phyloP scores from a whole-genome alignment of 2,888 invertebrate species.

The Scaptodrosophila latifasciaeformis region DNA sequence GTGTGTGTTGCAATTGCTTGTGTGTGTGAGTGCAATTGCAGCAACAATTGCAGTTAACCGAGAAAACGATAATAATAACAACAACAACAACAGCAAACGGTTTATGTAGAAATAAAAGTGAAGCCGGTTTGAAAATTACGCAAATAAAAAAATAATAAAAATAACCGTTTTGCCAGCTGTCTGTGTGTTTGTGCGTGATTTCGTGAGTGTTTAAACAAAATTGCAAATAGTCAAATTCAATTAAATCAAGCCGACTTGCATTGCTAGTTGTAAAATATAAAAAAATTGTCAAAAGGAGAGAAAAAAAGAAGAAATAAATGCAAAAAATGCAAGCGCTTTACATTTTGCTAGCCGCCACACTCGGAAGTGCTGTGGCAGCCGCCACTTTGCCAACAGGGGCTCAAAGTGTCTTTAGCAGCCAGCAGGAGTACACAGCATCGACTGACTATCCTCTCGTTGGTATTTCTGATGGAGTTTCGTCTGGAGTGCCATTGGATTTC shows the following conservation, averaged over 20 bases:
- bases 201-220: constrained; percentile 37
- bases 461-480: constrained; percentile 12
- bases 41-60: constrained; percentile 66
- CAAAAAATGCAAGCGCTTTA: constrained; percentile 56
- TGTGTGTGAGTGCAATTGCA: constrained; percentile 45
- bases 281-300: constrained; percentile 18
- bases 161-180: constrained; percentile 16
- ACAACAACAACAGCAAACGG: constrained; percentile 23
- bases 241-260: constrained; percentile 49
- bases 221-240: constrained; percentile 46
- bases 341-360: constrained; percentile 52
- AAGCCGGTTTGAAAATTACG: constrained; percentile 66
- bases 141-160: constrained; percentile 39
- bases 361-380: constrained; percentile 64
- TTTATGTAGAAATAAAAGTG: constrained; percentile 52
- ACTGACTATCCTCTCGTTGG: constrained; percentile 10
- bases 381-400: constrained; percentile 45
- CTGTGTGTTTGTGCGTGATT: constrained; percentile 11
- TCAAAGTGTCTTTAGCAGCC: constrained; percentile 32
- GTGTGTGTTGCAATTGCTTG: constrained; percentile 19
- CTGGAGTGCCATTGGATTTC: constrained; percentile 35
- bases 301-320: constrained; percentile 17
- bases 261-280: constrained; percentile 41
- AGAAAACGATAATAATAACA: constrained; percentile 39
- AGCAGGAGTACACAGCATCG: constrained; percentile 15